Conservation (phyloP, 2,797 vertebrate species). For the Passerculus sandwichensis region DNA sequence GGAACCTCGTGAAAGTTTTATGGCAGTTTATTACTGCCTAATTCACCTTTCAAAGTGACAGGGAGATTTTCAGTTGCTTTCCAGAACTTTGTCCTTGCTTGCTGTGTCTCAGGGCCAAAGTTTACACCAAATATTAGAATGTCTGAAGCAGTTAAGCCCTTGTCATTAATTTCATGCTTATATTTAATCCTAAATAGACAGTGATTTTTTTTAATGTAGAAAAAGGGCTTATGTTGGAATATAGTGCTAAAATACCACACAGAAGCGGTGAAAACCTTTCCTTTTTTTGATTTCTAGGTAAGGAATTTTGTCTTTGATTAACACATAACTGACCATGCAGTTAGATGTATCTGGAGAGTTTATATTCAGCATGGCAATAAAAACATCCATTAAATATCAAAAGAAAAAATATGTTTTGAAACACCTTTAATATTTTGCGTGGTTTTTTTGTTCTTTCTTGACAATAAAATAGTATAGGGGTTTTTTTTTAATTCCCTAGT, state of each 20-base stretch:
- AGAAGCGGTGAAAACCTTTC: neutral
- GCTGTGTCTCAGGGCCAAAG: neutral
- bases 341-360: neutral
- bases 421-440: accelerated
- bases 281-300: neutral
- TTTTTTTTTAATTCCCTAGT: neutral
- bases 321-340: neutral
- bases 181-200: neutral
- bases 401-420: neutral
- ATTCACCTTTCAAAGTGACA: neutral
- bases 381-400: neutral
- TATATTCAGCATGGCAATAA: neutral
- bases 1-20: neutral
- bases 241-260: neutral
- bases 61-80: neutral
- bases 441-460: neutral
- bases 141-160: neutral
- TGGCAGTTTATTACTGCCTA: neutral
- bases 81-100: neutral
- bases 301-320: neutral
- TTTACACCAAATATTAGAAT: neutral
- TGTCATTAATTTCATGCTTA: neutral
- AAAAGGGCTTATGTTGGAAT: neutral
- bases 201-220: neutral
- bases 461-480: neutral